Evolutionary conservation across 2,113 vertebrate genomes (phyloP), one percentile per base, ranked within the genome.

Genomic region (Artemisiospiza belli): DNA sequence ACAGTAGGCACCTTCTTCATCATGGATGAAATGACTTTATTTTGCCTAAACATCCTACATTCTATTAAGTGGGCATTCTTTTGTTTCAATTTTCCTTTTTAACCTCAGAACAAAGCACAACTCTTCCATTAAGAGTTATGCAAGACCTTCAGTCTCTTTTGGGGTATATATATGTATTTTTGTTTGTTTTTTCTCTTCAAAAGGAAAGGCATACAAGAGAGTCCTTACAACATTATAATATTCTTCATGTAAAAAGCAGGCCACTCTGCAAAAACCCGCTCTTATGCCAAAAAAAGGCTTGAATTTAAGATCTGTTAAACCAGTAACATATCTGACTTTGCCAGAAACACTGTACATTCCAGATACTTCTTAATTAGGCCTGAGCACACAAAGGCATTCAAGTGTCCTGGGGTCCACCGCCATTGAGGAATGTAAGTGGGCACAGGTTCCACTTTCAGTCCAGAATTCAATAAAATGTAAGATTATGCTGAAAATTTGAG

Each of bases 11-110:
- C 82, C 73, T 74, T 81, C 68, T 89, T 87, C 57, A 94, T 77
- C 66, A 90, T 28, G 63, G 47, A 77, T 70, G 37, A 93, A 95
- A 94, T 63, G 5, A 79, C 62, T 96, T 81, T 49, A 92, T 97
- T 91, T 95, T 89, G 78, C 51, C 46, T 81, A 68, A 91, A 77
- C 63, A 83, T 49, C 52, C 90, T 95, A 74, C 47, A 62, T 61
- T 78, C 64, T 92, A 72, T 88, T 93, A 94, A 92, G 79, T 49
- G 58, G 23, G 67, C 21, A 16, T 72, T 47, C 52, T 75, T 92
- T 94, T 90, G 27, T 77, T 90, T 88, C 52, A 47, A 7, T 83
- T 89, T 92, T 68, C 33, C 43, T 70, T 73, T 84, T 76, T 58
- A 85, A 70, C 35, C 68, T 91, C 87, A 30, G 52, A 94, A 95